Base-by-base conservation (phyloP, 2,113 vertebrate genomes). In the Caranx melampygus region DNA sequence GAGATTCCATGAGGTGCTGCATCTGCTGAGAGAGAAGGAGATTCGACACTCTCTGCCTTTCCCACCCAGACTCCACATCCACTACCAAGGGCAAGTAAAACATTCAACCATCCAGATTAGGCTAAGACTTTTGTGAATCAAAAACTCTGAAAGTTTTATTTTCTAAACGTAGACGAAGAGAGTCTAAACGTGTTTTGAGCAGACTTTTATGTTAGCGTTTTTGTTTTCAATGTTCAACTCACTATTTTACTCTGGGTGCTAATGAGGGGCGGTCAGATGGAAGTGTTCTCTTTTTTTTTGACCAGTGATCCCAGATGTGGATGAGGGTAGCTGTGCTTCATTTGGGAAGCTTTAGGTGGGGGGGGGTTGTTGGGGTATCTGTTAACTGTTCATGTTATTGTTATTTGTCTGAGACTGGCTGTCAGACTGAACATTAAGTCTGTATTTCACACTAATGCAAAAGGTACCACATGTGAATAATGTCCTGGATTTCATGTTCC, bases 291-390 rank as follows among this genome's bases (percentile, higher is more conserved):
- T 5, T 13, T 18, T 6, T 14, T 6, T 2, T 51, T n/a, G 20
- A 6, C 45, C 31, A 5, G 14, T 3, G 6, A 13, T 33, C 21
- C 63, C n/a, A 66, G 42, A 45, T 31, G 7, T 34, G 14, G 10
- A 51, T 67, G 26, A 18, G 10, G 45, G 8, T 21, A 42, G 31
- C 31, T 67, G 0, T 8, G 45, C 64, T 67, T 67, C 8, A 3
- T 20, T 72, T 61, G 57, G 70, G 70, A 72, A 60, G 57, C 40
- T 6, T 34, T 47, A 42, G 40, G n/a, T 59, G 18, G 26, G 14
- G 37, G 26, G 14, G 37, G n/a, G n/a, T n/a, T n/a, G n/a, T n/a
- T n/a, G n/a, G 26, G 14, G 37, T 21, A 13, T 2, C 31, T 20
- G 37, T 72, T 58, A 3, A 21, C 9, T 14, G 14, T 59, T 9